A percentile compares a stretch with the other conserved stretches of the same genome.
Conservation (phyloP, 2,113 vertebrate genomes). For the Gobio gobio region DNA sequence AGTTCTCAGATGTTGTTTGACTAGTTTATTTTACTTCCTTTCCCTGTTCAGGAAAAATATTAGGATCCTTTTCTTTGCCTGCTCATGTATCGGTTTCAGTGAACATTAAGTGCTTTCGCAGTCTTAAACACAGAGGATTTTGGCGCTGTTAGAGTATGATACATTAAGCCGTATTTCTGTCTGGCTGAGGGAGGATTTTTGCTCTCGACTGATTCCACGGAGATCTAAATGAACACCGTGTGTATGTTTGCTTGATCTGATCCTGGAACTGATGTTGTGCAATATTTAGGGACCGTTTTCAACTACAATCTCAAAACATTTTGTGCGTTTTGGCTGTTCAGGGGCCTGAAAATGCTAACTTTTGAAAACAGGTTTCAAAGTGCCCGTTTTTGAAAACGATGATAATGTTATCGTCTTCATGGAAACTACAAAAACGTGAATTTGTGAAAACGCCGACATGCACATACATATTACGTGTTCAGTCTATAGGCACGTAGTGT, state of each 20-base stretch:
- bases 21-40: neutral
- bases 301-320: too few relatives aligned
- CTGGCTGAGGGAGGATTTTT: conserved; percentile 1
- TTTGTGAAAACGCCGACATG: too few relatives aligned
- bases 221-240: neutral
- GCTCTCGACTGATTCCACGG: conserved; percentile 13
- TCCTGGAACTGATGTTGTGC: neutral
- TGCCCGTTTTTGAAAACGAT: too few relatives aligned
- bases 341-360: too few relatives aligned
- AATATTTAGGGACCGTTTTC: neutral
- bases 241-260: neutral
- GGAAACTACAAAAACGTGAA: too few relatives aligned
- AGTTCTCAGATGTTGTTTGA: conserved; percentile 48
- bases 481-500: too few relatives aligned
- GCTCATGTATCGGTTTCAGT: neutral
- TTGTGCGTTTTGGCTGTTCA: too few relatives aligned
- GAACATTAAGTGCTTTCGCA: conserved; percentile 20
- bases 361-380: too few relatives aligned
- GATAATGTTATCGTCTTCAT: too few relatives aligned
- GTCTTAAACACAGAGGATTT: conserved; percentile 3
- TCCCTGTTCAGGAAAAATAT: neutral
- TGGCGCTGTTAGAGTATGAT: conserved; percentile 20
- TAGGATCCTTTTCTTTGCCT: neutral
- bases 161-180: conserved; percentile 10
- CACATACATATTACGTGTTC: too few relatives aligned